Base-by-base conservation (phyloP, 1,140 invertebrate genomes). In the Cepaea nemoralis region DNA sequence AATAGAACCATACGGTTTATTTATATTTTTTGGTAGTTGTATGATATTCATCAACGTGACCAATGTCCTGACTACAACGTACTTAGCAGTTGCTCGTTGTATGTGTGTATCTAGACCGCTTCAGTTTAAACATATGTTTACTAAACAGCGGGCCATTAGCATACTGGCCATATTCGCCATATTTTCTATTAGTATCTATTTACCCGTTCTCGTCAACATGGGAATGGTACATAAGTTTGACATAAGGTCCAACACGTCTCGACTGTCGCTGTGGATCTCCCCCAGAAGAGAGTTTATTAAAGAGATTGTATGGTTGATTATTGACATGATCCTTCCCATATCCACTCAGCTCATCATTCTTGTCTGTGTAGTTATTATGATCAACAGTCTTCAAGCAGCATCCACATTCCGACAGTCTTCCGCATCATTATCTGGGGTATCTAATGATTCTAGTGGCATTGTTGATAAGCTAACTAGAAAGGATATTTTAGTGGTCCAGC, bases 61-160 rank as follows among this genome's bases (percentile, higher is more conserved):
- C 6, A 45, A 45, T 45, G 42, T 45, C 16, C 16, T 45, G 42
- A 45, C 42, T 45, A 45, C 42, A 45, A 45, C 42, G 16, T 45
- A 45, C 16, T 45, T 45, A 45, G 42, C 35, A 35, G n/a, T 35
- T 33, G 19, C 27, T 14, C n/a, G 55, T 24, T 76, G 74, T 33
- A 31, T 76, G 48, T 76, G 74, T 59, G 74, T 76, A n/a, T 14
- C 48, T 6, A 33, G 10, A 59, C 74, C 74, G 6, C 31, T 76
- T 37, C 31, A 63, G 19, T 70, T 70, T 35, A 70, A 37, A 8
- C 10, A 48, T 27, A 35, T 5, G 8, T 75, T 75, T 40, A 75
- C 71, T 6, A 75, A 31, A n/a, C 3, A 35, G 5, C 3, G 42
- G 42, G 24, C 71, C 19, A 31, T 48, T 22, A 5, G 27, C 10